A percentile compares a stretch with the other conserved stretches of the same genome.
These are phyloP conservation scores for Caenorhabditis tropicalis DNA, from an alignment of 1,140 invertebrate genomes.

Conservation along the genomic window DNA sequence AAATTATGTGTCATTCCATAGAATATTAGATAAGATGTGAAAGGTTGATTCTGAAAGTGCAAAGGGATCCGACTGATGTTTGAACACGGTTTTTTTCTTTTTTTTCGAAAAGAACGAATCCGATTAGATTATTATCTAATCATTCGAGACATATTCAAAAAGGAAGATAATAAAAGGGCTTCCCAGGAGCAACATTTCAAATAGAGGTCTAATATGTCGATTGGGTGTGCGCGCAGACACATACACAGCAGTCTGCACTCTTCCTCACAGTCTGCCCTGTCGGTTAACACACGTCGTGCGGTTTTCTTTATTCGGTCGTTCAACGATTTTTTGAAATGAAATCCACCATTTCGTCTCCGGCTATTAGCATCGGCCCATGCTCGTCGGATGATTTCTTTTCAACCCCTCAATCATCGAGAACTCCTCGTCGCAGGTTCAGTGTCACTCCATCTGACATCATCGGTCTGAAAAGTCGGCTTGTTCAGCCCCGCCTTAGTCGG, in stretches of 20 bases:
- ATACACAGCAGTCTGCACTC: too few relatives aligned
- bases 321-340: background rate
- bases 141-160: too few relatives aligned
- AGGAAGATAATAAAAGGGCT: too few relatives aligned
- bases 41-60: background rate
- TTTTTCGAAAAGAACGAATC: too few relatives aligned
- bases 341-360: background rate
- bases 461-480: background rate
- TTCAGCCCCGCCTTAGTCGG: constrained; percentile 26
- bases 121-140: too few relatives aligned
- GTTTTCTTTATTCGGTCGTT: background rate
- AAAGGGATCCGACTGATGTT: background rate
- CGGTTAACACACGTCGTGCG: too few relatives aligned
- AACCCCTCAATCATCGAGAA: background rate
- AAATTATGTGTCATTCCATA: background rate
- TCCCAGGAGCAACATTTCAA: too few relatives aligned
- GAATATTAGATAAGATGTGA: background rate
- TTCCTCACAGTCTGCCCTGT: too few relatives aligned
- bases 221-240: too few relatives aligned
- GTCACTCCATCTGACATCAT: constrained; percentile 27
- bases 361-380: background rate
- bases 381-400: background rate
- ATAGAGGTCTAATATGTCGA: too few relatives aligned
- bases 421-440: background rate
- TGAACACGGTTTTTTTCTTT: background rate